phyloP scores from a whole-genome alignment of 2,888 invertebrate species.

The Helleia helle region DNA sequence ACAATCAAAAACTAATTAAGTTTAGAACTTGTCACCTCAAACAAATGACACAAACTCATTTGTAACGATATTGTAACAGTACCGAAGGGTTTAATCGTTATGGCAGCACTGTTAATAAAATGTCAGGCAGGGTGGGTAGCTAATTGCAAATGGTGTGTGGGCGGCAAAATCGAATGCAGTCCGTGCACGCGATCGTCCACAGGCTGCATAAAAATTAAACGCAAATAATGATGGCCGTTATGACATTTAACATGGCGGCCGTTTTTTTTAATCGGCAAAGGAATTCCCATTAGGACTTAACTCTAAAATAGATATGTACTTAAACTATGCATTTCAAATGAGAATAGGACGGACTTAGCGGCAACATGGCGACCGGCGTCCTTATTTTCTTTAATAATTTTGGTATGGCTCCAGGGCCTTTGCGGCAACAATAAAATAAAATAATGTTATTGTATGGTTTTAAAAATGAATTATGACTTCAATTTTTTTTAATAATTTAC shows the following conservation, averaged over 20 bases:
- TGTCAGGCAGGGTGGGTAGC: slow-evolving; percentile 8
- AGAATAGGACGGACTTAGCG: too few relatives aligned
- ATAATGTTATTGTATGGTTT: too few relatives aligned
- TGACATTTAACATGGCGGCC: slow-evolving; percentile 7
- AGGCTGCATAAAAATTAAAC: slow-evolving; percentile 8
- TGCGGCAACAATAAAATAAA: too few relatives aligned
- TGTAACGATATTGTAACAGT: neutral
- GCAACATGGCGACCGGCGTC: too few relatives aligned
- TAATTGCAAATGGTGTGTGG: slow-evolving; percentile 11
- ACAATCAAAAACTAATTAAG: neutral
- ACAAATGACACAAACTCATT: neutral
- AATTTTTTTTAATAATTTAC: too few relatives aligned
- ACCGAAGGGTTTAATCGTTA: slow-evolving; percentile 12
- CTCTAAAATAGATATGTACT: neutral
- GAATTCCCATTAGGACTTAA: neutral
- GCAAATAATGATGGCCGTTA: slow-evolving; percentile 1
- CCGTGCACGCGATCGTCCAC: slow-evolving; percentile 9
- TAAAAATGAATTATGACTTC: too few relatives aligned
- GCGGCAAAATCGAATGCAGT: slow-evolving; percentile 10
- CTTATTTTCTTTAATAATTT: too few relatives aligned
- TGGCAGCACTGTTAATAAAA: slow-evolving; percentile 10
- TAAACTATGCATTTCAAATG: too few relatives aligned
- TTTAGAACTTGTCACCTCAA: neutral
- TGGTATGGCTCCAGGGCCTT: too few relatives aligned
- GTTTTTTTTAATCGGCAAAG: too few relatives aligned